Conservation (phyloP, 2,113 vertebrate genomes). For the Colinus virginianus region DNA sequence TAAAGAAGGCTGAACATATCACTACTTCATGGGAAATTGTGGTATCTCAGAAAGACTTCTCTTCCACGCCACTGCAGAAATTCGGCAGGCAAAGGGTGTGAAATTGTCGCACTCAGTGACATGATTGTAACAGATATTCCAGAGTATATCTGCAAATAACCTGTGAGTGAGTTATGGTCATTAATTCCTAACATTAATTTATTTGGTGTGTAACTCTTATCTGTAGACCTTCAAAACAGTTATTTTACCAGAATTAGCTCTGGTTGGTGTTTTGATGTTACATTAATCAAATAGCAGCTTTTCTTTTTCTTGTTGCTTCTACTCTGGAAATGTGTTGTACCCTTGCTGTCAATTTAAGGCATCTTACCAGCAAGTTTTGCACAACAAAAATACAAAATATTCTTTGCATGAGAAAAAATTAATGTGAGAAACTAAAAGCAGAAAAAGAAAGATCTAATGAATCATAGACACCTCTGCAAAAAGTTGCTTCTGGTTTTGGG, state of each 20-base stretch:
- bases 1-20: neutral
- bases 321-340: neutral
- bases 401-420: neutral
- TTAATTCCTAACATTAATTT: neutral
- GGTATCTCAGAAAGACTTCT: neutral
- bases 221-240: neutral
- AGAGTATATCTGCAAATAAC: neutral
- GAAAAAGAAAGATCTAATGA: neutral
- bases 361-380: neutral
- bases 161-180: neutral
- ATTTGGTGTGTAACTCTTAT: neutral
- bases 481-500: neutral
- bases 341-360: neutral
- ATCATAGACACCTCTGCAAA: neutral
- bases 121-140: accelerated
- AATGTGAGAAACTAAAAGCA: neutral
- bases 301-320: neutral
- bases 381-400: neutral
- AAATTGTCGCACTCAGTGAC: accelerated
- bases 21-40: neutral
- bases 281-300: neutral
- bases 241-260: neutral
- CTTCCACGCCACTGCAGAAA: accelerated
- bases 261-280: neutral
- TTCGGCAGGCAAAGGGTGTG: too few relatives aligned